Percentiles rank a stretch among this genome's conserved stretches.
These are phyloP conservation scores for Gnathonemus longibarbis DNA, from an alignment of 2,113 vertebrate species.

Conservation along the genomic window DNA sequence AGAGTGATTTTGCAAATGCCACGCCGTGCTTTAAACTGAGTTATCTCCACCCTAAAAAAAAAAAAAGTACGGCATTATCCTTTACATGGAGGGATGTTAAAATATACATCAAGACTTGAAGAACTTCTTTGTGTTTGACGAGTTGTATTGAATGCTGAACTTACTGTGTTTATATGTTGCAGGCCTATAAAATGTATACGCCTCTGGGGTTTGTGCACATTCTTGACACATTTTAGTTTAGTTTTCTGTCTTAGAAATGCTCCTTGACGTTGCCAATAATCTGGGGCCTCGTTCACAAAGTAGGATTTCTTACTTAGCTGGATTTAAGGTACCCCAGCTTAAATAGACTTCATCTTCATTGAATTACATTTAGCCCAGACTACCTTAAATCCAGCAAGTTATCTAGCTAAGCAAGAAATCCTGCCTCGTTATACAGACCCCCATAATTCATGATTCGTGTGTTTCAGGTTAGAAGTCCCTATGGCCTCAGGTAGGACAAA, in stretches of 20 bases:
- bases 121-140: not conserved
- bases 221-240: not conserved
- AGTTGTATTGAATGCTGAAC: not conserved
- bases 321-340: not conserved
- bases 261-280: not conserved
- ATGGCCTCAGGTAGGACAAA: conserved; percentile 38
- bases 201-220: not conserved
- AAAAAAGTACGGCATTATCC: not conserved
- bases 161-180: not conserved
- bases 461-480: conserved; percentile 36
- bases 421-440: not conserved
- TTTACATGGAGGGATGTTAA: not conserved
- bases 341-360: not conserved
- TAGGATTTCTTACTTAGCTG: not conserved
- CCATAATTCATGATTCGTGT: not conserved
- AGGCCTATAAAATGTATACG: not conserved
- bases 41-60: not conserved
- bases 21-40: not conserved
- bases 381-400: not conserved
- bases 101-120: not conserved
- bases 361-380: not conserved
- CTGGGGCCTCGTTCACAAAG: not conserved
- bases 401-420: not conserved
- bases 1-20: not conserved
- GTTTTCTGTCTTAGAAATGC: not conserved